Percentiles rank a stretch among this genome's conserved stretches.
phyloP scores from a whole-genome alignment of 2,888 invertebrate genomes.

The Philereme transversata region DNA sequence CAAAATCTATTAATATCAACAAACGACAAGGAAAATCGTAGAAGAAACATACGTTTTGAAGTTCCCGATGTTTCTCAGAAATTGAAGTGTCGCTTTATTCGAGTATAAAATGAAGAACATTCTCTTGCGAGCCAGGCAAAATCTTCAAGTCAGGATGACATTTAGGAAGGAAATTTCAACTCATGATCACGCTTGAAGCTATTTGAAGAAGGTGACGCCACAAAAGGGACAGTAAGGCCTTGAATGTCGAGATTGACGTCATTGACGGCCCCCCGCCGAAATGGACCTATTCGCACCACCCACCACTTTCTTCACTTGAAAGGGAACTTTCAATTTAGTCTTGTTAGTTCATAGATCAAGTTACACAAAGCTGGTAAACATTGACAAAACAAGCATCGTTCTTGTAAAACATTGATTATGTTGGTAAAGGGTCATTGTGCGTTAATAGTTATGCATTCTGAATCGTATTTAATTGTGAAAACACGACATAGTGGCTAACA shows the following conservation, averaged over 20 bases:
- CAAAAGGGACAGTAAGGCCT: constrained; percentile 39
- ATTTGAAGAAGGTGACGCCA: constrained; percentile 36
- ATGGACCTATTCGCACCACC: constrained; percentile 34
- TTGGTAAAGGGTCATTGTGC: neutral
- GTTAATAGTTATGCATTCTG: neutral
- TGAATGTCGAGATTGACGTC: constrained; percentile 35
- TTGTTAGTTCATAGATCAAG: constrained; percentile 34
- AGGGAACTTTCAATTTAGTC: constrained; percentile 30
- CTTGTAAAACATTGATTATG: constrained; percentile 9
- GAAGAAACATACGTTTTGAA: no score
- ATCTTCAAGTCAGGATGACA: constrained; percentile 20
- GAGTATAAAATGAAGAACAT: neutral
- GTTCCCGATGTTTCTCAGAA: no score
- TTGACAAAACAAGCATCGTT: constrained; percentile 9
- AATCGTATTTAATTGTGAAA: no score
- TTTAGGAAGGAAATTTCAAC: constrained; percentile 27
- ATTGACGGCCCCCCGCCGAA: constrained; percentile 31
- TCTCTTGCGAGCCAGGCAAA: constrained; percentile 8
- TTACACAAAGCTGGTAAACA: constrained; percentile 29
- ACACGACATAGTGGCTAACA: no score
- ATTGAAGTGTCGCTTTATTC: neutral
- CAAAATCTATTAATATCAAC: neutral
- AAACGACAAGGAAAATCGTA: neutral
- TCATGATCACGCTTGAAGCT: constrained; percentile 17
- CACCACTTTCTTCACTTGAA: constrained; percentile 28